phyloP scores from a whole-genome alignment of 2,113 vertebrate genomes.

The Mesitornis unicolor region DNA sequence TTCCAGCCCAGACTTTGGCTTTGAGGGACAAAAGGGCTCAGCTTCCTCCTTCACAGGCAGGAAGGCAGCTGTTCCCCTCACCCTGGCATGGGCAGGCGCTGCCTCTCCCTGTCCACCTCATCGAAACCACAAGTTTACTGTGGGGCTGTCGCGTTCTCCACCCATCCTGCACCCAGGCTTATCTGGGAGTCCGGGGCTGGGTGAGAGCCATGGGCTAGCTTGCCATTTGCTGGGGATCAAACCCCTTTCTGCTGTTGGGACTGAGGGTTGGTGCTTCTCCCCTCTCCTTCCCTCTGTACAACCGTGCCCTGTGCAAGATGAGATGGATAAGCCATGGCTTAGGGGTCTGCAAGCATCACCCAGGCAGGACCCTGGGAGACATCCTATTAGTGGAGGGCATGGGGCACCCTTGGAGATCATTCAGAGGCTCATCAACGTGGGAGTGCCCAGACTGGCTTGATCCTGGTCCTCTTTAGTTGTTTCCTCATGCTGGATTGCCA shows the following conservation, averaged over 20 bases:
- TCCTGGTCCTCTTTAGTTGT: background rate
- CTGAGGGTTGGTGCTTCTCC: background rate
- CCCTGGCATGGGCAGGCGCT: background rate
- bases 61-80: background rate
- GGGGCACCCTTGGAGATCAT: background rate
- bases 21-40: background rate
- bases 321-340: background rate
- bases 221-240: background rate
- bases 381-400: background rate
- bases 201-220: background rate
- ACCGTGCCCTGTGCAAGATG: background rate
- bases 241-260: background rate
- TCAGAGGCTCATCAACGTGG: background rate
- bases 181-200: background rate
- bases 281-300: background rate
- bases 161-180: background rate
- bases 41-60: background rate
- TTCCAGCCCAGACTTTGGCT: background rate
- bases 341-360: background rate
- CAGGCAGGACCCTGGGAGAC: background rate
- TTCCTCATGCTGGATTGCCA: background rate
- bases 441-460: background rate
- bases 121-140: conserved; percentile 48
- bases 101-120: conserved; percentile 17
- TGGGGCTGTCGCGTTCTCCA: background rate